Base-by-base conservation (phyloP, 2,797 vertebrate species). In the Emys orbicularis region DNA sequence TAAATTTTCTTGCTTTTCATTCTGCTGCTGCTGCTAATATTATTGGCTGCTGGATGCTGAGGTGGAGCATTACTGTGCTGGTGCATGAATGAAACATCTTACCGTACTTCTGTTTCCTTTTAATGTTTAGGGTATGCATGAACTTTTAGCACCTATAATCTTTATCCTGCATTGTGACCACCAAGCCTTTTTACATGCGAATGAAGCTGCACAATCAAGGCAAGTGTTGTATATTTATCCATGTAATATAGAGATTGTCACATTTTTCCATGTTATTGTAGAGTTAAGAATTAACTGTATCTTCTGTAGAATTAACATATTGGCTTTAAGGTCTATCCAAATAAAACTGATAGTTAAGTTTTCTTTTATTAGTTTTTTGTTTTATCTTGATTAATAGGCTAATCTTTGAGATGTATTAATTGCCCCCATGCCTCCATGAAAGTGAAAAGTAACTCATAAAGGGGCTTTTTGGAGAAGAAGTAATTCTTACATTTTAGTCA, bases 81-180 rank as follows among this genome's bases (percentile, higher is more conserved):
- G 1, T 21, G 61, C 3, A 72, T 82, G 37, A 72, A 56, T 88
- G 72, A 50, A 81, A 47, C 90, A 81, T 68, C 89, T 93, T 56
- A 74, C 27, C 57, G 0, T 65, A 88, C 76, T 80, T 81, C 87
- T 47, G 80, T 44, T 96, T 88, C 87, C 16, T 94, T 92, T 95
- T 95, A 96, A 21, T 86, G 9, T 97, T 97, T 91, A 99, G 99
- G 99, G 99, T 31, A 99, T 99, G 99, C 99, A 99, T 41, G 99
- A 99, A 98, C 97, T 99, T 90, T 98, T 99, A 97, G 99, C 99
- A 85, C 99, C 99, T 77, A 99, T 99, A 50, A 98, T 99, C 88
- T 99, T 99, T 92, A 99, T 99, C 91, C 98, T 99, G 31, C 99
- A 99, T 98, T 99, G 99, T 98, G 99, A 99, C 98, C 99, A 99